These are phyloP conservation scores for Acipenser oxyrinchus DNA, from an alignment of 2,797 vertebrate genomes.

Conservation along the genomic window DNA sequence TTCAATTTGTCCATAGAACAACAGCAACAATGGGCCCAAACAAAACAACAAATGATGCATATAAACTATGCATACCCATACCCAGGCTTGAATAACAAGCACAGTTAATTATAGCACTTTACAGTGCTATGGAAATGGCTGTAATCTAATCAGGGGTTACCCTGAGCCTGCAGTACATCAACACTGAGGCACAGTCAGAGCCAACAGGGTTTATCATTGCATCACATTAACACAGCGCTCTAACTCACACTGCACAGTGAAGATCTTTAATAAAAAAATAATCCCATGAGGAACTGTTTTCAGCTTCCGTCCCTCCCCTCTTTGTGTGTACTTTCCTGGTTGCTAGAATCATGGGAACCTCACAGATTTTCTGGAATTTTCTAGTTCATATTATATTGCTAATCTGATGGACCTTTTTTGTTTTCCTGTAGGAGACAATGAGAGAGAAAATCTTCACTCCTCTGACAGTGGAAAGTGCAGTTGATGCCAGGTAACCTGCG, in stretches of 20 bases:
- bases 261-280: too few relatives aligned
- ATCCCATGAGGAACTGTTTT: too few relatives aligned
- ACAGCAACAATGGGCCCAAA: slow-evolving; percentile 13
- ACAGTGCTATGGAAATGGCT: slow-evolving; percentile 26
- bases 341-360: too few relatives aligned
- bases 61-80: slow-evolving; percentile 21
- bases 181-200: slow-evolving; percentile 11
- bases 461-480: slow-evolving; percentile 85
- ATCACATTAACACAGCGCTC: slow-evolving; percentile 15
- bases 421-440: slow-evolving; percentile 72
- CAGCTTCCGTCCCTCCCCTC: too few relatives aligned
- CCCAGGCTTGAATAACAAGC: slow-evolving; percentile 25
- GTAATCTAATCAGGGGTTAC: slow-evolving; percentile 29
- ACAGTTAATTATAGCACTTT: slow-evolving; percentile 24
- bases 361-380: too few relatives aligned
- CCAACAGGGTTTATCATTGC: slow-evolving; percentile 12
- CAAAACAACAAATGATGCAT: slow-evolving; percentile 27
- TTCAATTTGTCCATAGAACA: slow-evolving; percentile 19
- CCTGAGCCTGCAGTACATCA: slow-evolving; percentile 17
- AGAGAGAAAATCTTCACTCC: slow-evolving; percentile 93
- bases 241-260: not conserved
- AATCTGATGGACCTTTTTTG: not conserved
- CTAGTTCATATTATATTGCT: too few relatives aligned
- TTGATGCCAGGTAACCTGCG: slow-evolving; percentile 84
- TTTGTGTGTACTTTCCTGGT: too few relatives aligned